Evolutionary conservation across 2,888 invertebrate species (phyloP).

Genomic region (Corythucha ciliata): DNA sequence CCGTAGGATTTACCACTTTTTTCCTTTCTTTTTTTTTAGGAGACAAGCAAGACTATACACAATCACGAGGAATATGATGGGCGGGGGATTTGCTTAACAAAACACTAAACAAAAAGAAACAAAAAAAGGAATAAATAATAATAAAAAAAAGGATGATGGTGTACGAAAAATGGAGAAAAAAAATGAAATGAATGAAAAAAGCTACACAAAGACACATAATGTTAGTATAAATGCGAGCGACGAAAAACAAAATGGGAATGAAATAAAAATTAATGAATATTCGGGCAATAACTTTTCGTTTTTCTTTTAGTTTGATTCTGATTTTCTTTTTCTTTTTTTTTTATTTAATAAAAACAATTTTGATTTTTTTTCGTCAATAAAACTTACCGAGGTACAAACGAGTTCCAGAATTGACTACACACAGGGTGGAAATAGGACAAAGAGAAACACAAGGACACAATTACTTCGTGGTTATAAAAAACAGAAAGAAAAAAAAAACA

Average conservation of each 20-base stretch:
- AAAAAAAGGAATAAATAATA: constrained; percentile 14
- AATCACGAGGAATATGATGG: too few species aligned
- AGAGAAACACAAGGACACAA: constrained; percentile 36
- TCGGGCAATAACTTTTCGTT: constrained; percentile 28
- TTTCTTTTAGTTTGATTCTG: constrained; percentile 17
- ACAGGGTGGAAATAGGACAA: constrained; percentile 34
- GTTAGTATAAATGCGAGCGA: constrained; percentile 32
- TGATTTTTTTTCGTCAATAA: constrained; percentile 19
- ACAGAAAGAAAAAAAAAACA: too few species aligned
- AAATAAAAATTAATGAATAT: constrained; percentile 22
- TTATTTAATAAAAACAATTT: constrained; percentile 23
- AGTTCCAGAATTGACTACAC: constrained; percentile 95
- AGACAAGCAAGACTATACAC: too few species aligned
- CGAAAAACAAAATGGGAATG: too few species aligned
- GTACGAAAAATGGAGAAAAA: constrained; percentile 11
- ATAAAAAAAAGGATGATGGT: constrained; percentile 2
- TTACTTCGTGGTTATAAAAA: constrained; percentile 32
- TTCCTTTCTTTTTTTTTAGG: too few species aligned
- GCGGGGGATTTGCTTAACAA: too few species aligned
- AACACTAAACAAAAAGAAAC: constrained; percentile 26
- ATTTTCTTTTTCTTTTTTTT: constrained; percentile 23
- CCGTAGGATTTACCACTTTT: too few species aligned
- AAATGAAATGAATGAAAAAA: constrained; percentile 28
- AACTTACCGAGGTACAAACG: constrained; percentile 98
- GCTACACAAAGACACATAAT: constrained; percentile 34